A percentile compares a stretch with the other conserved stretches of the same genome.
phyloP scores from a whole-genome alignment of 2,797 vertebrate genomes.

The Lateolabrax maculatus region DNA sequence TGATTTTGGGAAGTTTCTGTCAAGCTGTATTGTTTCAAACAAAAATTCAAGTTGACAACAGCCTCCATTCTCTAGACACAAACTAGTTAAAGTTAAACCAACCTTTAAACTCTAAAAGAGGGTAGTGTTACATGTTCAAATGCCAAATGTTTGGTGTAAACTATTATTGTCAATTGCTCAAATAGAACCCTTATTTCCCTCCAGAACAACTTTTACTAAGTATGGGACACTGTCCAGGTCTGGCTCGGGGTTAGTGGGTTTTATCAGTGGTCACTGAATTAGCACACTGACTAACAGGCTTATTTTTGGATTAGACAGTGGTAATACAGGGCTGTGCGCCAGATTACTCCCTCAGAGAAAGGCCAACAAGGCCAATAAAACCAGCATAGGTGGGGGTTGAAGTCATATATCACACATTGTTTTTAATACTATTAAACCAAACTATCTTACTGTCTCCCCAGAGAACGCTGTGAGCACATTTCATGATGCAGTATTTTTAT shows the following conservation, averaged over 20 bases:
- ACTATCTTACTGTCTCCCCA: neutral
- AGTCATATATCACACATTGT: neutral
- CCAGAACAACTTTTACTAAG: neutral
- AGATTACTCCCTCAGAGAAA: neutral
- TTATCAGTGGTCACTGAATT: constrained; percentile 69
- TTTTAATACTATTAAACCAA: neutral
- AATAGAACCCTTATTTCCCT: neutral
- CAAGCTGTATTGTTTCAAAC: neutral
- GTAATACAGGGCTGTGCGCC: constrained; percentile 10
- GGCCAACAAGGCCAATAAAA: neutral
- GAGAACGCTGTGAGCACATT: neutral
- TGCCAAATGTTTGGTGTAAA: too few relatives aligned
- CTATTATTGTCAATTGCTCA: too few relatives aligned
- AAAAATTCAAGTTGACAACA: neutral
- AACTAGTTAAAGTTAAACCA: too few relatives aligned
- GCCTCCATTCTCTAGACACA: neutral
- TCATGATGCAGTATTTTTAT: neutral
- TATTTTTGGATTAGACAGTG: constrained; percentile 68
- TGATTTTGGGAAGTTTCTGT: too few relatives aligned
- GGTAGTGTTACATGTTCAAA: neutral
- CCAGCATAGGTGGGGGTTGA: neutral
- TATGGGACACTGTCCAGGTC: constrained; percentile 19
- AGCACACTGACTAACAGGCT: constrained; percentile 61
- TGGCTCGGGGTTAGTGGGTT: neutral
- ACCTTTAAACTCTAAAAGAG: neutral